Evolutionary conservation across 1,140 invertebrate species (phyloP).

Genomic region (Drosophila nigromelanica): DNA sequence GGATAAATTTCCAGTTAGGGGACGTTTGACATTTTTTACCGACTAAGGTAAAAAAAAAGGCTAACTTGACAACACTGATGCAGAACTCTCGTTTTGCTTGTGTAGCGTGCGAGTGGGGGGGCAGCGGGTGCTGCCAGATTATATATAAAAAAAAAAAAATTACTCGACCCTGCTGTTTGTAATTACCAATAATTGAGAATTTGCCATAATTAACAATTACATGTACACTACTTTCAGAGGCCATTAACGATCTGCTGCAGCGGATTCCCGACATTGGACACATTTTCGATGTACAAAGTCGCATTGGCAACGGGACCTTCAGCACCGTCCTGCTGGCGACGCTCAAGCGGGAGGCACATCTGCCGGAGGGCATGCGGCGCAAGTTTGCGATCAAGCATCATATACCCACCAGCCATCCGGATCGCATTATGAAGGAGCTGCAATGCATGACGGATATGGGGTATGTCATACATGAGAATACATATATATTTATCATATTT

Average conservation of each 20-base stretch:
- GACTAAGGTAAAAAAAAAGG: no score
- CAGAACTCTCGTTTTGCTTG: constrained; percentile 28
- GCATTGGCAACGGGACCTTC: constrained; percentile 92
- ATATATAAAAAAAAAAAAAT: background rate
- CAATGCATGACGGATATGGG: constrained; percentile 92
- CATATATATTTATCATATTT: background rate
- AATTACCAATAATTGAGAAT: constrained; percentile 14
- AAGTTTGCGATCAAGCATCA: constrained; percentile 93
- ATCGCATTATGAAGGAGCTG: constrained; percentile 90
- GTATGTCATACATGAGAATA: constrained; percentile 83
- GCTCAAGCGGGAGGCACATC: constrained; percentile 85
- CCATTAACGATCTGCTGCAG: constrained; percentile 85
- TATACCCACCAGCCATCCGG: constrained; percentile 92
- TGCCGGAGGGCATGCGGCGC: constrained; percentile 85
- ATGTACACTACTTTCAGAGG: constrained; percentile 61
- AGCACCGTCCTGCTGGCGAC: constrained; percentile 92
- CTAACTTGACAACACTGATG: no score
- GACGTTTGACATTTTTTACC: no score
- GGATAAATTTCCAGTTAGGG: no score
- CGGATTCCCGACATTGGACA: constrained; percentile 87
- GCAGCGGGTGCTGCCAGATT: constrained; percentile 7
- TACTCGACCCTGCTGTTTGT: background rate
- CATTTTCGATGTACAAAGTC: constrained; percentile 88
- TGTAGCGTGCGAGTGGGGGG: background rate
- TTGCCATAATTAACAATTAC: background rate